These are phyloP conservation scores for Nomada flava DNA, from an alignment of 2,888 invertebrate genomes.

Conservation along the genomic window DNA sequence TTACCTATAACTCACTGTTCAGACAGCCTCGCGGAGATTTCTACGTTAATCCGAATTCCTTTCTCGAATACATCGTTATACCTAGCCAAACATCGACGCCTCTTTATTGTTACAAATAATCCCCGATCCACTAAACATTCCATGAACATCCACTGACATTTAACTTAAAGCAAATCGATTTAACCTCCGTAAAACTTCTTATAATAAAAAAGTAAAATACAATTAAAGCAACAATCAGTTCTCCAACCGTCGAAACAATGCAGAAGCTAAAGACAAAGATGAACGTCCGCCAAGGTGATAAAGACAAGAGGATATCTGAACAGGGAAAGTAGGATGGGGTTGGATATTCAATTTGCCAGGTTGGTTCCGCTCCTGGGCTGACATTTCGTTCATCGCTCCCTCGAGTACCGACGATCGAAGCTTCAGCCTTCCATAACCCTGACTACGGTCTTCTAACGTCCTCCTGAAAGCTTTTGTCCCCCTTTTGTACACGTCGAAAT, in stretches of 20 bases:
- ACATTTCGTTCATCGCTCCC: slow-evolving; percentile 81
- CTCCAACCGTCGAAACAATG: not conserved
- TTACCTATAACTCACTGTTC: slow-evolving; percentile 51
- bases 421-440: slow-evolving; percentile 55
- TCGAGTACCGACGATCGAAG: slow-evolving; percentile 69
- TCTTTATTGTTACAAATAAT: slow-evolving; percentile 12
- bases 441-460: slow-evolving; percentile 59
- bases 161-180: not conserved
- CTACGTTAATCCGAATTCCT: slow-evolving; percentile 23
- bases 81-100: not conserved
- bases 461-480: slow-evolving; percentile 29
- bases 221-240: not conserved
- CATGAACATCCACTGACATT: slow-evolving; percentile 35
- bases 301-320: slow-evolving; percentile 42
- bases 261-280: not conserved
- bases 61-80: not conserved
- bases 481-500: not conserved
- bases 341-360: slow-evolving; percentile 77
- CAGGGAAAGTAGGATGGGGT: slow-evolving; percentile 49
- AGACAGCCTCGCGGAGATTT: slow-evolving; percentile 30
- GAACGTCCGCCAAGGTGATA: not conserved
- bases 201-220: not conserved
- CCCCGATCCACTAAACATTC: not conserved
- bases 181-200: not conserved
- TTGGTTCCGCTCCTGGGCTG: slow-evolving; percentile 77